Conservation (phyloP, 64 coral and sea anemone genomes). For the Dendronephthya gigantea region DNA sequence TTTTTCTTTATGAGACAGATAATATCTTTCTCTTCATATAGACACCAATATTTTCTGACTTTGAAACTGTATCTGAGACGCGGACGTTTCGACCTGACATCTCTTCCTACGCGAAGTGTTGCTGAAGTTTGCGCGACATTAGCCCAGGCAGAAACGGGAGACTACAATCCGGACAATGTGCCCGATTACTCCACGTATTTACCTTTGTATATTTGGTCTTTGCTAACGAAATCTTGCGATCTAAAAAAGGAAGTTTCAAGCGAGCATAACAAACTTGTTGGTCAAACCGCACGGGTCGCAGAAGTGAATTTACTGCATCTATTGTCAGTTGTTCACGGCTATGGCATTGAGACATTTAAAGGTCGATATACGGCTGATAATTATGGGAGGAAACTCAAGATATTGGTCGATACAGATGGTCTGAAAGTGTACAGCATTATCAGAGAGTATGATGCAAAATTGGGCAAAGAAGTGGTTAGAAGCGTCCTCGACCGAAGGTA, state of each 20-base stretch:
- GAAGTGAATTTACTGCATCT: slow-evolving; percentile 85
- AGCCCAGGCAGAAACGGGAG: slow-evolving; percentile 78
- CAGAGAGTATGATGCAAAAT: slow-evolving; percentile 69
- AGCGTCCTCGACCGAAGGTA: slow-evolving; percentile 92
- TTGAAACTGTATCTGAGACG: slow-evolving; percentile 66
- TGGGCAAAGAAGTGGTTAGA: slow-evolving; percentile 64
- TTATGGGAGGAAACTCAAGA: slow-evolving; percentile 62
- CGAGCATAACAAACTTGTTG: slow-evolving; percentile 63
- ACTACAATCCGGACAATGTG: slow-evolving; percentile 58
- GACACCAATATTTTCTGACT: slow-evolving; percentile 87
- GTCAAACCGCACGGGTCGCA: slow-evolving; percentile 37
- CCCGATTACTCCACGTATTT: slow-evolving; percentile 70
- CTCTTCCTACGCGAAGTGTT: slow-evolving; percentile 65
- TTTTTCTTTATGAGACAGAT: neutral
- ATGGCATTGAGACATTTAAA: slow-evolving; percentile 80
- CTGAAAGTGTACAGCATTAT: slow-evolving; percentile 68
- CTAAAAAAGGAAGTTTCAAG: slow-evolving; percentile 69
- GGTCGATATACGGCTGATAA: slow-evolving; percentile 68
- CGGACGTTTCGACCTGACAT: slow-evolving; percentile 74
- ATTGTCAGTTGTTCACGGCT: slow-evolving; percentile 67
- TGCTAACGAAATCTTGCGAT: slow-evolving; percentile 72
- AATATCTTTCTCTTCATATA: slow-evolving; percentile 31
- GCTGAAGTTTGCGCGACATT: slow-evolving; percentile 67
- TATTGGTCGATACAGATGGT: slow-evolving; percentile 71
- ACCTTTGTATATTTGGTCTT: slow-evolving; percentile 59